Evolutionary conservation across 2,888 invertebrate species (phyloP).

Genomic region (Ectropis crepuscularia): DNA sequence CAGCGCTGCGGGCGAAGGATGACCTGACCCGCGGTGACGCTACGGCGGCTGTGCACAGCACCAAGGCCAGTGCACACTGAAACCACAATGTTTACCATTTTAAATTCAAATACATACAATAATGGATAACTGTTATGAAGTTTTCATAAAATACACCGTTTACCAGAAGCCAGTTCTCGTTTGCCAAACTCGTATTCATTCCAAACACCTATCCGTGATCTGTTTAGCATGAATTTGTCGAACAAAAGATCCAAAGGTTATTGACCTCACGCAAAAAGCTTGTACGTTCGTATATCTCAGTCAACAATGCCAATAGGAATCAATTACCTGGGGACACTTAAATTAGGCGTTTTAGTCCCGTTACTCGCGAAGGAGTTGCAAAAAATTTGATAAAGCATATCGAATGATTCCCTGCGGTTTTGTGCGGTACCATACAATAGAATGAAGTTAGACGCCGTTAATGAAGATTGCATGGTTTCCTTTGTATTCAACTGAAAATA

Average conservation of each 20-base stretch:
- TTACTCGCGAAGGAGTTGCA: constrained; percentile 51
- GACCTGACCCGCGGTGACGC: constrained; percentile 65
- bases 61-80: constrained; percentile 61
- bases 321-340: constrained; percentile 66
- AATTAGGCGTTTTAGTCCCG: constrained; percentile 58
- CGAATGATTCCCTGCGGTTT: constrained; percentile 41
- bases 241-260: constrained; percentile 66
- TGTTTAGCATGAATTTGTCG: constrained; percentile 63
- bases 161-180: constrained; percentile 28
- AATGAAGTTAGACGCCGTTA: constrained; percentile 52
- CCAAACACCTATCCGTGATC: constrained; percentile 51
- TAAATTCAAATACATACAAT: constrained; percentile 24
- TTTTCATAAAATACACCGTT: constrained; percentile 12
- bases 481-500: constrained; percentile 55
- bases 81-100: constrained; percentile 35
- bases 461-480: constrained; percentile 52
- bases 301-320: constrained; percentile 66
- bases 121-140: constrained; percentile 13
- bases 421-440: constrained; percentile 39
- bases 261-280: constrained; percentile 68
- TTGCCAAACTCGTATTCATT: constrained; percentile 50
- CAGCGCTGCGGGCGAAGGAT: constrained; percentile 66
- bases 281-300: constrained; percentile 54
- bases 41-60: constrained; percentile 57
- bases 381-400: constrained; percentile 56